Conservation (phyloP, 2,113 vertebrate genomes). For the Lathamus discolor region DNA sequence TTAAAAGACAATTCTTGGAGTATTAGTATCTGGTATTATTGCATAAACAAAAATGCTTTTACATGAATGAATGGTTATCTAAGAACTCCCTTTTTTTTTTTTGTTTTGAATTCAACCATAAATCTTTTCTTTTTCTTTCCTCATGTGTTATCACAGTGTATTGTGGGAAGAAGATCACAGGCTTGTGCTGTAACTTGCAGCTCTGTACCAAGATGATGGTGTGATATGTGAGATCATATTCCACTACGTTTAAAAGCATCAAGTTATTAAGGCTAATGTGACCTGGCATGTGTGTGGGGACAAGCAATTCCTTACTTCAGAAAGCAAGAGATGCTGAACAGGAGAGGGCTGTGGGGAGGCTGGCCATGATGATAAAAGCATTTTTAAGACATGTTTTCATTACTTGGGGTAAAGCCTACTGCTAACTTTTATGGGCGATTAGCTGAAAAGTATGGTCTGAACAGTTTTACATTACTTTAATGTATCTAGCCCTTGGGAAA, state of each 20-base stretch:
- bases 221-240: background rate
- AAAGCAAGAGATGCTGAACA: background rate
- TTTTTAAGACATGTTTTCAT: background rate
- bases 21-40: background rate
- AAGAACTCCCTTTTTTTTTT: background rate
- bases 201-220: background rate
- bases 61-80: background rate
- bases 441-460: background rate
- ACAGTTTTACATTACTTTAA: background rate
- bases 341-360: background rate
- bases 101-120: background rate
- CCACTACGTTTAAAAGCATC: background rate
- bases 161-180: background rate
- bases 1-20: background rate
- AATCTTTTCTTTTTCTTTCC: background rate
- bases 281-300: background rate
- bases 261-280: background rate
- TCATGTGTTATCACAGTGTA: fast-evolving
- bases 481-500: background rate
- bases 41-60: background rate
- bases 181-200: background rate
- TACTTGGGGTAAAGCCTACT: background rate
- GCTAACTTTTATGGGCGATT: background rate
- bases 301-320: background rate
- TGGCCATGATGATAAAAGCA: background rate